phyloP scores from a whole-genome alignment of 2,888 invertebrate genomes.

The Pristionchus japonicus region DNA sequence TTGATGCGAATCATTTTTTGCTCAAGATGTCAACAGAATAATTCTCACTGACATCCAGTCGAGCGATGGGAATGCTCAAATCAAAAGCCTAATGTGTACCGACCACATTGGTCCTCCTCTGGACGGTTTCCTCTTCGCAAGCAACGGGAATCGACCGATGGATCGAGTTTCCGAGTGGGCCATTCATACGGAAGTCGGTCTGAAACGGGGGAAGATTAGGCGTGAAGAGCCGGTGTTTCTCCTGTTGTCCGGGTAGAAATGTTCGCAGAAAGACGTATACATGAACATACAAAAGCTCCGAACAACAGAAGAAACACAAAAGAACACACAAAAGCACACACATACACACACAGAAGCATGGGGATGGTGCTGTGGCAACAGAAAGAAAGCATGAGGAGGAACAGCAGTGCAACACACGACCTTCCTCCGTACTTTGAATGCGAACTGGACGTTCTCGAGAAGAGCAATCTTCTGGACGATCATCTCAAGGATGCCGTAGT shows the following conservation, averaged over 20 bases:
- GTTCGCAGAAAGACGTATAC: too few relatives aligned
- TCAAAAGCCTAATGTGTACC: neutral
- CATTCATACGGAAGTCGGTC: constrained; percentile 29
- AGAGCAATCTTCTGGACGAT: constrained; percentile 53
- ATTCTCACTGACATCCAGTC: too few relatives aligned
- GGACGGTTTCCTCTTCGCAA: neutral
- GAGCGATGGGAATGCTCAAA: neutral
- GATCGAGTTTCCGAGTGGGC: constrained; percentile 11
- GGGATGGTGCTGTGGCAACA: too few relatives aligned
- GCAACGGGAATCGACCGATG: constrained; percentile 27
- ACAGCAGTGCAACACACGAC: too few relatives aligned
- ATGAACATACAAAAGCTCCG: too few relatives aligned
- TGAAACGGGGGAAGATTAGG: neutral
- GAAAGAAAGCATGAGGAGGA: too few relatives aligned
- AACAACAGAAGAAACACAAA: too few relatives aligned
- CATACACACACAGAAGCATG: too few relatives aligned
- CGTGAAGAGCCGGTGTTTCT: too few relatives aligned
- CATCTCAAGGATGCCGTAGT: constrained; percentile 55
- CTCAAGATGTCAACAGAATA: neutral
- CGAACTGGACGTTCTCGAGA: constrained; percentile 58
- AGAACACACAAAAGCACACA: too few relatives aligned
- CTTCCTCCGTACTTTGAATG: constrained; percentile 55
- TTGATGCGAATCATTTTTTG: neutral
- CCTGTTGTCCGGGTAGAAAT: too few relatives aligned
- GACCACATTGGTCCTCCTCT: neutral